Evolutionary conservation across 53 echinoderm and acorn worm species (phyloP).

Genomic region (Patiria pectinifera): DNA sequence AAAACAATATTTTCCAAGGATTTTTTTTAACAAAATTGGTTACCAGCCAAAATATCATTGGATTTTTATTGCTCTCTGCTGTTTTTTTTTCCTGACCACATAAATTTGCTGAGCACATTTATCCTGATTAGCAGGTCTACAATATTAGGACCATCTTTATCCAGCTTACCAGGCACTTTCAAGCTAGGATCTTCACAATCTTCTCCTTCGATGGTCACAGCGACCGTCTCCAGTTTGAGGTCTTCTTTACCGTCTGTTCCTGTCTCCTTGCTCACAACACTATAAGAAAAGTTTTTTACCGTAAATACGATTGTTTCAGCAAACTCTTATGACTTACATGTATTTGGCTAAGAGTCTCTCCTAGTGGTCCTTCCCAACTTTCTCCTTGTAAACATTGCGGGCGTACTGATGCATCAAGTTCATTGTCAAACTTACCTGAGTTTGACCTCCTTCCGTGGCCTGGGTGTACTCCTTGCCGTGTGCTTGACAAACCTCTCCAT

Average conservation of each 20-base stretch:
- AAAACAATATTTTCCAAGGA: no score
- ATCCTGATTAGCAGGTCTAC: not conserved
- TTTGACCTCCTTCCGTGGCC: constrained; percentile 75
- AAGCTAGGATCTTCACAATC: constrained; percentile 77
- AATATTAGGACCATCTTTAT: not conserved
- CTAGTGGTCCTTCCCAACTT: not conserved
- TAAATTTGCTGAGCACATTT: not conserved
- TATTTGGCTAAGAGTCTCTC: no score
- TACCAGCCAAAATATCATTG: no score
- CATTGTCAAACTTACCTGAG: constrained; percentile 64
- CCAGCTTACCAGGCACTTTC: constrained; percentile 83
- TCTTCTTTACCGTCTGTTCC: constrained; percentile 87
- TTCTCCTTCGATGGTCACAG: constrained; percentile 77
- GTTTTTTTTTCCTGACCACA: no score
- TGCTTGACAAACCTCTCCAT: constrained; percentile 87
- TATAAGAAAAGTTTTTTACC: constrained; percentile 24
- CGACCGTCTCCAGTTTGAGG: constrained; percentile 72
- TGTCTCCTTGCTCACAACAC: constrained; percentile 89
- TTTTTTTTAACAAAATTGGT: no score
- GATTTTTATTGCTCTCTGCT: no score
- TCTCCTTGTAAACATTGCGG: not conserved
- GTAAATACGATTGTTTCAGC: no score
- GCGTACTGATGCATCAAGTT: no score
- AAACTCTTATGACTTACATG: no score
- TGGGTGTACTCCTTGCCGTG: constrained; percentile 60